These are phyloP conservation scores for Coelopa frigida DNA, from an alignment of 1,140 invertebrate species.

Conservation along the genomic window DNA sequence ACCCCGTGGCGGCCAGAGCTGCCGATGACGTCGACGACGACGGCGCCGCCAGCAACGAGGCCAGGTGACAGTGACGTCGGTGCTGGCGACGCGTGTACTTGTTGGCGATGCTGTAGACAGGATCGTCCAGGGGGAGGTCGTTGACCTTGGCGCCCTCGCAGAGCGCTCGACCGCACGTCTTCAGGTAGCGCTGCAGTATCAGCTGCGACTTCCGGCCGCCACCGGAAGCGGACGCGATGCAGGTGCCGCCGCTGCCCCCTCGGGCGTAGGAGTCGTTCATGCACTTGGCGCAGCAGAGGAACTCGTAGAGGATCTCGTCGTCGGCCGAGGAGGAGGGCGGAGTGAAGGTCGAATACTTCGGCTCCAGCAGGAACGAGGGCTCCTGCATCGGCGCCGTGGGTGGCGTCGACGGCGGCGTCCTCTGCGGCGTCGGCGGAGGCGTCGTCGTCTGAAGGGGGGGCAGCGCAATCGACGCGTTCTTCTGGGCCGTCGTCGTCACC, in stretches of 20 bases:
- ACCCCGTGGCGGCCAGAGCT: background rate
- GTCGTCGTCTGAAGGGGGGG: too few relatives aligned
- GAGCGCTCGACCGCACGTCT: conserved; percentile 7
- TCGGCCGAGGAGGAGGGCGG: conserved; percentile 15
- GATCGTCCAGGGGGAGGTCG: conserved; percentile 29
- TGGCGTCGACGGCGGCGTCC: conserved; percentile 7
- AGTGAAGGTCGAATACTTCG: conserved; percentile 33
- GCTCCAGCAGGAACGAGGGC: conserved; percentile 29
- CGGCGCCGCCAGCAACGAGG: conserved; percentile 19
- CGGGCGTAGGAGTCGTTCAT: conserved; percentile 34
- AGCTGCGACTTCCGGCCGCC: background rate
- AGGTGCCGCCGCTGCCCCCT: background rate
- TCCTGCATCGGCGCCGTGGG: conserved; percentile 14
- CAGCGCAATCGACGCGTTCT: too few relatives aligned
- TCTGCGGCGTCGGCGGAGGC: conserved; percentile 12
- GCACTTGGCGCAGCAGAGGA: conserved; percentile 43
- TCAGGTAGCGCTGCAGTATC: conserved; percentile 4
- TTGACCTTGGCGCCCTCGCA: conserved; percentile 16
- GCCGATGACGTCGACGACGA: conserved; percentile 16
- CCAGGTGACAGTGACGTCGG: conserved; percentile 20
- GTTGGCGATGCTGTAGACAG: conserved; percentile 38
- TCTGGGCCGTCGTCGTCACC: conserved; percentile 20
- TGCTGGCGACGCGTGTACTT: conserved; percentile 35
- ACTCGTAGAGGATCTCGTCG: conserved; percentile 40
- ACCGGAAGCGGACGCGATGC: conserved; percentile 1